Conservation (phyloP, 1,140 invertebrate genomes). For the Hylaeus volcanicus region DNA sequence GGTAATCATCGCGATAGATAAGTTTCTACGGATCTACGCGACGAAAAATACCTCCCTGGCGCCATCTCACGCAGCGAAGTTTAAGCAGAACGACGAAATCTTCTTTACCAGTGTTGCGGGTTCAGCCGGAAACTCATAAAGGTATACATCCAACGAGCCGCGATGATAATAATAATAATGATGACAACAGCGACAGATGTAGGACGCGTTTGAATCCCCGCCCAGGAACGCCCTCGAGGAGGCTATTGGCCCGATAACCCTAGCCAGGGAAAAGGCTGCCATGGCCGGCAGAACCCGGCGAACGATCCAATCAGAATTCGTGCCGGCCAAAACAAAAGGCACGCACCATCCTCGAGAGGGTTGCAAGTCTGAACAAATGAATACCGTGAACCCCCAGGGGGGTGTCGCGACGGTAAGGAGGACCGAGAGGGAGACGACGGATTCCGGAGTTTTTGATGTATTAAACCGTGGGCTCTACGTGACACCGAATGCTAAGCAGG, state of each 20-base stretch:
- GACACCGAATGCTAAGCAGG: conserved; percentile 80
- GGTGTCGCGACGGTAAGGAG: conserved; percentile 58
- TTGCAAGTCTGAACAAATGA: conserved; percentile 76
- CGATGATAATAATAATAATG: conserved; percentile 70
- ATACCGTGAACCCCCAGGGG: conserved; percentile 66
- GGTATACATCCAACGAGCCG: conserved; percentile 39
- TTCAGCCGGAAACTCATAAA: conserved; percentile 62
- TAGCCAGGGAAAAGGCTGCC: conserved; percentile 75
- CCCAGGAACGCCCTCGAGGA: conserved; percentile 77
- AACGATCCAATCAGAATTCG: conserved; percentile 79
- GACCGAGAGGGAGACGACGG: conserved; percentile 51
- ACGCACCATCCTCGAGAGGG: conserved; percentile 71
- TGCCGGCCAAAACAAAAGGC: conserved; percentile 75
- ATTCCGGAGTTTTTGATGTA: conserved; percentile 79
- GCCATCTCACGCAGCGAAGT: conserved; percentile 20
- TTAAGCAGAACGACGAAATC: background rate
- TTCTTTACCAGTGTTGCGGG: conserved; percentile 55
- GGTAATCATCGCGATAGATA: too few relatives aligned
- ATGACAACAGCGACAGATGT: conserved; percentile 62
- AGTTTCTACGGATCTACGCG: too few relatives aligned
- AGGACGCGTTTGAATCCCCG: conserved; percentile 71
- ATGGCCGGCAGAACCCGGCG: conserved; percentile 74
- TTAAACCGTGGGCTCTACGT: conserved; percentile 80
- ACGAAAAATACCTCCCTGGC: background rate
- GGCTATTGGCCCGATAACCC: conserved; percentile 80